Evolutionary conservation across 2,888 invertebrate genomes (phyloP).

Genomic region (Lapara coniferarum): DNA sequence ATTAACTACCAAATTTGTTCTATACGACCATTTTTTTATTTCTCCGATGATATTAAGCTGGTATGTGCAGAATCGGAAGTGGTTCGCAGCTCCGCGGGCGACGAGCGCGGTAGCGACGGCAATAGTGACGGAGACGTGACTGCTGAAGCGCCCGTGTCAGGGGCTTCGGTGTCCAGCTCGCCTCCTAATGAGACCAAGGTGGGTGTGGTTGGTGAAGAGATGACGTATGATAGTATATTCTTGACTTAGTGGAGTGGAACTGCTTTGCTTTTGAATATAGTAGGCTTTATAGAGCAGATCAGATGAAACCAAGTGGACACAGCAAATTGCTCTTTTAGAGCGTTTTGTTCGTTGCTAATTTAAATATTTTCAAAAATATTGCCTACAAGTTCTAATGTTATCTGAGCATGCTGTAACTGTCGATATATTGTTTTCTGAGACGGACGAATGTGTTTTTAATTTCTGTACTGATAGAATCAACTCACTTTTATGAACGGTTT

Average conservation of each 20-base stretch:
- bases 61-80: conserved; percentile 67
- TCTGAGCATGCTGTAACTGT: too few species aligned
- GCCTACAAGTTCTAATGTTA: too few species aligned
- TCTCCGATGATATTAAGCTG: neutral
- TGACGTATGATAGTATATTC: neutral
- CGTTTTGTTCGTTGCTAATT: too few species aligned
- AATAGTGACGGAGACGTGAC: conserved; percentile 75
- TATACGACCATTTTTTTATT: neutral
- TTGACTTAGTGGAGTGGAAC: neutral
- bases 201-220: neutral
- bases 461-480: neutral
- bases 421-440: too few species aligned
- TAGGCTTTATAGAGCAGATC: too few species aligned
- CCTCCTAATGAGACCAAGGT: conserved; percentile 83
- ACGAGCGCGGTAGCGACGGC: conserved; percentile 77
- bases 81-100: conserved; percentile 70
- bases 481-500: too few species aligned
- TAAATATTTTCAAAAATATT: too few species aligned
- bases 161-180: conserved; percentile 80
- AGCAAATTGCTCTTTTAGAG: too few species aligned
- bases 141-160: conserved; percentile 74
- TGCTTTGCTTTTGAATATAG: neutral
- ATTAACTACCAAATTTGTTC: neutral
- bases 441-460: too few species aligned
- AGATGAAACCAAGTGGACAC: too few species aligned